Conservation (phyloP, 1,140 invertebrate species). For the Nebria ingens region DNA sequence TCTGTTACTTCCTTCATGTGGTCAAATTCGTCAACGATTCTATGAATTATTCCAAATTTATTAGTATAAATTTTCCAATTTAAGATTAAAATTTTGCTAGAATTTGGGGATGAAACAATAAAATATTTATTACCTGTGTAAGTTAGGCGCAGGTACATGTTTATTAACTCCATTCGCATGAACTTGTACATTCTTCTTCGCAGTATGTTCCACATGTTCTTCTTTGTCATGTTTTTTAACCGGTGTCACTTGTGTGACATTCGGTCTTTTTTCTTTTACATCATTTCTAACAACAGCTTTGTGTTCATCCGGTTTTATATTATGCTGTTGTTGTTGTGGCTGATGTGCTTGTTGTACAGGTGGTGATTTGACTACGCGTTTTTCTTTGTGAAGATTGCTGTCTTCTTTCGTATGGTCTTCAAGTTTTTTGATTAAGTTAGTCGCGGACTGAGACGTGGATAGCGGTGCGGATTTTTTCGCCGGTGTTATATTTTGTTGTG, state of each 20-base stretch:
- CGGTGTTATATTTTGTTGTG: conserved; percentile 31
- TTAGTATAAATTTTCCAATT: too few relatives aligned
- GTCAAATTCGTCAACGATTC: conserved; percentile 41
- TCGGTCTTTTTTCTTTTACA: too few relatives aligned
- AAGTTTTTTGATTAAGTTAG: conserved; percentile 11
- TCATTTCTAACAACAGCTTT: not conserved
- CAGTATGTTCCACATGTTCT: conserved; percentile 1
- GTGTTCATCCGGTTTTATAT: not conserved
- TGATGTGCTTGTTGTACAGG: conserved; percentile 3
- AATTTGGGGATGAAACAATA: too few relatives aligned
- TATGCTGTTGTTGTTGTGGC: not conserved
- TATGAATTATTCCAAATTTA: not conserved
- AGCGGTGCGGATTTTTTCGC: conserved; percentile 22
- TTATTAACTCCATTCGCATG: not conserved
- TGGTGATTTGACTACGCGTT: not conserved
- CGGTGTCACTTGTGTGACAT: too few relatives aligned
- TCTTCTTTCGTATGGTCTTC: conserved; percentile 16
- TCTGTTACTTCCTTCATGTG: conserved; percentile 59
- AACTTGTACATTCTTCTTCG: not conserved
- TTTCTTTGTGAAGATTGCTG: conserved; percentile 11
- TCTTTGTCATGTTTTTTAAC: too few relatives aligned
- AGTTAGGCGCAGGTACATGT: not conserved
- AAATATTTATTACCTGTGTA: too few relatives aligned
- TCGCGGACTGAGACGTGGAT: conserved; percentile 29
- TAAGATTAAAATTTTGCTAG: too few relatives aligned